Base-by-base conservation (phyloP, 2,113 vertebrate species). In the Genyomyrus donnyi region DNA sequence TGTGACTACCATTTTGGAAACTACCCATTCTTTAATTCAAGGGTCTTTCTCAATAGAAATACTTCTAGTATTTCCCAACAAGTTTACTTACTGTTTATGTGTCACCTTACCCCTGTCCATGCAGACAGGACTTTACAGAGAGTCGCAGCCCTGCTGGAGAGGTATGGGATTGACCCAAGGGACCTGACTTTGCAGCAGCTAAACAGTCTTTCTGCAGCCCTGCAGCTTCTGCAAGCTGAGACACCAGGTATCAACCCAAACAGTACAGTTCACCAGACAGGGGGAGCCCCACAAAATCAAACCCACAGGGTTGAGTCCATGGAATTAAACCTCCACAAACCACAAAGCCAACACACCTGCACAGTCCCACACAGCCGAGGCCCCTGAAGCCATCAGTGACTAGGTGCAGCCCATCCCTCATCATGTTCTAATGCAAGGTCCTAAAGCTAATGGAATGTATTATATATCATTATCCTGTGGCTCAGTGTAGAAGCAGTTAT, bases 171-270 rank as follows among this genome's bases (percentile, higher is more conserved):
- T 19, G 96, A 97, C 35, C 95, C 98, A 83, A 95, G 94, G 1
- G 96, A 98, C 58, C 94, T 99, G 92, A 98, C 95, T 87, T 96
- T 96, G 0, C 96, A 97, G 91, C 97, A 99, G 93, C 95, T 98
- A 62, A 96, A 95, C 91, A 97, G 95, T 80, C 95, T 99, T 6
- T 95, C 95, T 0, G 90, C 96, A 13, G 94, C 97, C 31, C 94
- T 99, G 62, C 96, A 97, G 92, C 93, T 98, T 85, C 94, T 97
- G 85, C 97, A 95, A 88, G 90, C 92, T 9, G 92, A 95, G 1
- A 0, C 70, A 24, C 92, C 93, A 48, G 93, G 93, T 2, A 95
- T 93, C 74, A 88, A 92, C 91, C 93, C 94, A 31, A 50, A 35
- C 39, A 89, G 46, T 50, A 19, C 39, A 50, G 19, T 13, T 89